These are phyloP conservation scores for Galerucella pusilla DNA, from an alignment of 2,888 invertebrate species.

Conservation along the genomic window DNA sequence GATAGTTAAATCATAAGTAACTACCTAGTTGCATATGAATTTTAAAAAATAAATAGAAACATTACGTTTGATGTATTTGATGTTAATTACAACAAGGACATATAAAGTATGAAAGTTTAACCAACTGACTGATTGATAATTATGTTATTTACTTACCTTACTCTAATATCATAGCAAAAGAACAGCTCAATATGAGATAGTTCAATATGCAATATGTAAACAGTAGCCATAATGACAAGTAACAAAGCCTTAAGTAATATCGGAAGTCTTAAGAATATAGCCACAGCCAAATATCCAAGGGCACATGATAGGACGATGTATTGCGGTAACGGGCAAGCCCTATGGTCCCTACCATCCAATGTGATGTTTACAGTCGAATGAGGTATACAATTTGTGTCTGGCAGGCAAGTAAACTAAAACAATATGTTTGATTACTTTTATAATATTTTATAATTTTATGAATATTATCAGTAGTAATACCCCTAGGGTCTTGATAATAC, in stretches of 20 bases:
- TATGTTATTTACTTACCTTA: slow-evolving; percentile 70
- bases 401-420: slow-evolving; percentile 74
- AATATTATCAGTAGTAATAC: no score
- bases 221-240: slow-evolving; percentile 80
- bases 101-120: no score
- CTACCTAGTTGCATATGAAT: no score
- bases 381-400: slow-evolving; percentile 64
- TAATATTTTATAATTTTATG: slow-evolving; percentile 18
- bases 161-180: slow-evolving; percentile 82
- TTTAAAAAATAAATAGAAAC: no score
- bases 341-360: slow-evolving; percentile 72
- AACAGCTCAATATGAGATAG: slow-evolving; percentile 84
- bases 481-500: no score
- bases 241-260: slow-evolving; percentile 84
- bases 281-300: slow-evolving; percentile 85
- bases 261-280: slow-evolving; percentile 85
- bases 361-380: slow-evolving; percentile 69
- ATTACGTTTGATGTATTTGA: no score
- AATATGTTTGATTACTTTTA: slow-evolving; percentile 12
- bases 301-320: slow-evolving; percentile 89
- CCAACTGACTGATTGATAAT: no score
- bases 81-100: no score
- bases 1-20: no score
- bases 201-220: slow-evolving; percentile 84
- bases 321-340: slow-evolving; percentile 86